A percentile compares a stretch with the other conserved stretches of the same genome.
Evolutionary conservation across 1,140 invertebrate genomes (phyloP).

Genomic region (Triops longicaudatus): DNA sequence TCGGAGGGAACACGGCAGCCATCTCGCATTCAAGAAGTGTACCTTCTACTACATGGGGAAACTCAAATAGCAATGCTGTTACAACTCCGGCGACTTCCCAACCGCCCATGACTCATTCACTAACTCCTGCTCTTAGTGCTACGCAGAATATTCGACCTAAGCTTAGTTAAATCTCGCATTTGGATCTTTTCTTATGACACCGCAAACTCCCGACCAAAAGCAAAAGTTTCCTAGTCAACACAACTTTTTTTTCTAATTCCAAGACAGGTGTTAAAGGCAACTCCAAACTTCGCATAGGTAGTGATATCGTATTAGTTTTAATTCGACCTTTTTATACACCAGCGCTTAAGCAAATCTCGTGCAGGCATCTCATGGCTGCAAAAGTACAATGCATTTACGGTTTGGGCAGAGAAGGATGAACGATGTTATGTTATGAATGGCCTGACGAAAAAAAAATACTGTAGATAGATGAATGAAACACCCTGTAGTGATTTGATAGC

Average conservation of each 20-base stretch:
- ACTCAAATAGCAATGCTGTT: not conserved
- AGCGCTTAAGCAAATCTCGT: not conserved
- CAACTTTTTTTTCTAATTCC: not conserved
- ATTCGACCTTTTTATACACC: not conserved
- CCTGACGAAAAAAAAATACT: not conserved
- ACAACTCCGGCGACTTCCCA: not conserved
- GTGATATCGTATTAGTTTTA: not conserved
- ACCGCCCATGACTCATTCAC: not conserved
- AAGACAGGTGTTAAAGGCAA: not conserved
- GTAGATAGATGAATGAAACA: not conserved
- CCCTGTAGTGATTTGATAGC: not conserved
- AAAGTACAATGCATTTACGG: not conserved
- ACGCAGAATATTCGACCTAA: not conserved
- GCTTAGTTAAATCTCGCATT: not conserved
- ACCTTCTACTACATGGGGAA: slow-evolving; percentile 9
- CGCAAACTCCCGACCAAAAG: not conserved
- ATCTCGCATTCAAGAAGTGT: slow-evolving; percentile 23
- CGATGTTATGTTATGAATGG: not conserved
- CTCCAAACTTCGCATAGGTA: not conserved
- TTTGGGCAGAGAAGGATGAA: not conserved
- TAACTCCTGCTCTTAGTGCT: not conserved
- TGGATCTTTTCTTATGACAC: not conserved
- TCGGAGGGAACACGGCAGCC: not conserved
- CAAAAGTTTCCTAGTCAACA: not conserved
- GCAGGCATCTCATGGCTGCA: not conserved